A percentile compares a stretch with the other conserved stretches of the same genome.
phyloP scores from a whole-genome alignment of 2,888 invertebrate genomes.

The Eilema depressum region DNA sequence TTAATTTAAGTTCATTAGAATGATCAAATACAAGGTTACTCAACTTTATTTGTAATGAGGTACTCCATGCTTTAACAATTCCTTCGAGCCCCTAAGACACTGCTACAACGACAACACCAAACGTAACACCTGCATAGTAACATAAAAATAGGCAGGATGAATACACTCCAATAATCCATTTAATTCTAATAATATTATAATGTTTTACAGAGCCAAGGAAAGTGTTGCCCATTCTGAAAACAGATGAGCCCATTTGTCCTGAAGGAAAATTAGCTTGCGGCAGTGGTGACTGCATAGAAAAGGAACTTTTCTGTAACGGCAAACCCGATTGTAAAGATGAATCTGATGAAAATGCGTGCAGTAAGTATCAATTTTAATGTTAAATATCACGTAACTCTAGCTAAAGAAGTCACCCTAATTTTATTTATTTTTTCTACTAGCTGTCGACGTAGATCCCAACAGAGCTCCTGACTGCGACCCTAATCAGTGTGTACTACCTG shows the following conservation, averaged over 20 bases:
- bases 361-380: conserved; percentile 88
- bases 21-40: not conserved
- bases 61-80: not conserved
- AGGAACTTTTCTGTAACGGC: conserved; percentile 97
- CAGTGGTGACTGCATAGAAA: conserved; percentile 96
- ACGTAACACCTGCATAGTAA: conserved; percentile 56
- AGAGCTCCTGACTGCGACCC: conserved; percentile 96
- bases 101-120: conserved; percentile 64
- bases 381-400: not conserved
- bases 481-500: conserved; percentile 95
- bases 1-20: too few species aligned
- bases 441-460: conserved; percentile 96
- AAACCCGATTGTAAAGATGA: conserved; percentile 97
- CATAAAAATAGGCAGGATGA: conserved; percentile 25
- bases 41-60: too few species aligned
- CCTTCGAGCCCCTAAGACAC: conserved; percentile 56
- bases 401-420: not conserved
- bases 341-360: conserved; percentile 98
- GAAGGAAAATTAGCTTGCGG: conserved; percentile 97
- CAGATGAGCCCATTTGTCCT: conserved; percentile 97
- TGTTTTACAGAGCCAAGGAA: conserved; percentile 93
- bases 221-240: conserved; percentile 95
- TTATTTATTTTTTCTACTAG: conserved; percentile 82
- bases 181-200: conserved; percentile 21
- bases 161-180: conserved; percentile 26